Base-by-base conservation (phyloP, 1,140 invertebrate genomes). In the Hylaeus anthracinus region DNA sequence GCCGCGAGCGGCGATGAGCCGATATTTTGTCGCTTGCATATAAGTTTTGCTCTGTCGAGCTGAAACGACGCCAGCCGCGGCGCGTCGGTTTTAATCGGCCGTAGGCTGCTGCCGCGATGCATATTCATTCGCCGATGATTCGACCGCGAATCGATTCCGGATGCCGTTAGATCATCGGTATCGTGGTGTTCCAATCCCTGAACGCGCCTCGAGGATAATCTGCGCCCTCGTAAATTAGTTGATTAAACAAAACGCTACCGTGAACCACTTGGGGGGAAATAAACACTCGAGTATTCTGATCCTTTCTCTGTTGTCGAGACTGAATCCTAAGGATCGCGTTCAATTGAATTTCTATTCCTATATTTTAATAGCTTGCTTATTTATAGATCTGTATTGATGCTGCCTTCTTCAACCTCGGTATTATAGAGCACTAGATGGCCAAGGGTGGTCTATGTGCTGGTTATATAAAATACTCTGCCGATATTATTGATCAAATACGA, bases 91-190 rank as follows among this genome's bases (percentile, higher is more conserved):
- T 26, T 26, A 26, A 26, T 26, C 26, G 26, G 14, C 45, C 51
- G 45, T 8, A 48, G 45, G 45, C 8, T 48, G 45, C 61, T 4
- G 14, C 12, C n/a, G 14, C 41, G 53, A 64, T 55, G 63, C 37
- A 63, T 60, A 74, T 73, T 74, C 55, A 71, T 80, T 80, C 39
- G 64, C 39, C 58, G 60, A 80, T 58, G 56, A 80, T 80, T 55
- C 72, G 55, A 12, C 14, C 39, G 5, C 26, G 53, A 80, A 75
- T 80, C 39, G 55, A 37, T 74, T 45, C 12, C 55, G 37, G 53
- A 66, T 67, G 51, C 72, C 41, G 41, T 5, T 56, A 53, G 37
- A 72, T 53, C 41, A 41, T 61, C 51, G 45, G 1, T 64, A 43
- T 41, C 51, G 39, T 64, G 58, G n/a, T 63, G 55, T 56, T 26